These are phyloP conservation scores for Gastracanthus pulcherrimus DNA, from an alignment of 2,888 invertebrate genomes.

Conservation along the genomic window DNA sequence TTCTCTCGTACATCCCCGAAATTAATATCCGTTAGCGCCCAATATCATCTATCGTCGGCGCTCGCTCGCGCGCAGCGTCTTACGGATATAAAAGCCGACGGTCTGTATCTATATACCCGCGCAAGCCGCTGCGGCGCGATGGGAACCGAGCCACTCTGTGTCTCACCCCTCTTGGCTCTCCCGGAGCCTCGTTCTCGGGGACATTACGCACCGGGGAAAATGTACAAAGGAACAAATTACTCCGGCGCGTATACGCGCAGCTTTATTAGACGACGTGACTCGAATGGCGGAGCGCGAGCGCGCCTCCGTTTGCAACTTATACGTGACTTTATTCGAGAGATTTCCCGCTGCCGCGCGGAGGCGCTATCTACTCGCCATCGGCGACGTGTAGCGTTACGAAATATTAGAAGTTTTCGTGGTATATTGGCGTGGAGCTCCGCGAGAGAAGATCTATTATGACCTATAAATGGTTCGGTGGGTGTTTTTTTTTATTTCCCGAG, in stretches of 20 bases:
- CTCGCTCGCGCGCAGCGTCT: neutral
- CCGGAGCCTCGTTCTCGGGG: slow-evolving; percentile 17
- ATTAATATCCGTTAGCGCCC: slow-evolving; percentile 75
- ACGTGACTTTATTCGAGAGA: slow-evolving; percentile 54
- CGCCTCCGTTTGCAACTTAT: slow-evolving; percentile 43
- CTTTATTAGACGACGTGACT: slow-evolving; percentile 65
- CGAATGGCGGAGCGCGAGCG: slow-evolving; percentile 47
- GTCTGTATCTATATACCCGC: too few relatives aligned
- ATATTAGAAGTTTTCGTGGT: slow-evolving; percentile 44
- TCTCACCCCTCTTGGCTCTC: too few relatives aligned
- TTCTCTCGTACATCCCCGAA: slow-evolving; percentile 69
- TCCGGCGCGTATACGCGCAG: slow-evolving; percentile 47
- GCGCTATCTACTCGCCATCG: slow-evolving; percentile 52
- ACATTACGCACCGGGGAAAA: slow-evolving; percentile 47
- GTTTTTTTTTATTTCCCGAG: too few relatives aligned
- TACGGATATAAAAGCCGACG: slow-evolving; percentile 10
- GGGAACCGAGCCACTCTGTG: too few relatives aligned
- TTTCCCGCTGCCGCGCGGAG: too few relatives aligned
- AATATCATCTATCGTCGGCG: slow-evolving; percentile 71
- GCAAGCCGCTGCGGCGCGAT: too few relatives aligned
- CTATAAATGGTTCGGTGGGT: too few relatives aligned
- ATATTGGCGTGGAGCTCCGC: too few relatives aligned
- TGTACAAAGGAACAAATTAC: slow-evolving; percentile 61
- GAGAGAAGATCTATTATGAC: too few relatives aligned
- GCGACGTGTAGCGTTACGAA: slow-evolving; percentile 44